These are phyloP conservation scores for Penaeus monodon DNA, from an alignment of 2,888 invertebrate species.

Conservation along the genomic window DNA sequence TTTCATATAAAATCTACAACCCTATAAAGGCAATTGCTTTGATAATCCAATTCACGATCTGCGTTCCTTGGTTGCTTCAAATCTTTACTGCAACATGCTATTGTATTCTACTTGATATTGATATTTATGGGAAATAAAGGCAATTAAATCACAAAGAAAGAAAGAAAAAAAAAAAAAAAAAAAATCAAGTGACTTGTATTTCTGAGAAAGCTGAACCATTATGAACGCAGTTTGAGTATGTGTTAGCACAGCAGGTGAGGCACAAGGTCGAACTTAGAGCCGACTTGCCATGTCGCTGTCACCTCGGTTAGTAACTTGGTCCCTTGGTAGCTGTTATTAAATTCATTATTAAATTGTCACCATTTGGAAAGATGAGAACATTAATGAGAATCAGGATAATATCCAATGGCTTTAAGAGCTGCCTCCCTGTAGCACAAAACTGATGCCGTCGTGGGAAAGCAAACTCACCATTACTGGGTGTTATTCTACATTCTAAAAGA, in stretches of 20 bases:
- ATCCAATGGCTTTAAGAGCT: constrained; percentile 23
- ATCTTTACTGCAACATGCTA: not conserved
- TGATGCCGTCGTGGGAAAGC: constrained; percentile 17
- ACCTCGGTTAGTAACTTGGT: constrained; percentile 58
- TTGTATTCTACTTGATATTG: too few species aligned
- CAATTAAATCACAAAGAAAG: too few species aligned
- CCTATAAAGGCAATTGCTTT: constrained; percentile 39
- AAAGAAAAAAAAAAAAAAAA: not conserved
- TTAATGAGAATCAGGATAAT: constrained; percentile 42
- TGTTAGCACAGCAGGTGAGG: constrained; percentile 35
- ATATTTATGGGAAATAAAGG: too few species aligned
- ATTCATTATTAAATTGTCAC: constrained; percentile 30
- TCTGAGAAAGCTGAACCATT: constrained; percentile 17
- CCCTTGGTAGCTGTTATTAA: constrained; percentile 56
- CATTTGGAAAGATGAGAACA: constrained; percentile 34
- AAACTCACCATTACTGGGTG: constrained; percentile 26
- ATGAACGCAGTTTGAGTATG: constrained; percentile 35
- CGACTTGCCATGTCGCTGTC: constrained; percentile 31
- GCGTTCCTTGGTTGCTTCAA: constrained; percentile 13
- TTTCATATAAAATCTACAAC: not conserved
- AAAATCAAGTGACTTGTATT: not conserved
- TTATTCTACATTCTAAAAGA: constrained; percentile 36
- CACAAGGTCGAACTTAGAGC: constrained; percentile 1
- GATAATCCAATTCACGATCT: constrained; percentile 16
- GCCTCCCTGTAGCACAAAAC: constrained; percentile 1